Percentiles rank a stretch among this genome's conserved stretches.
phyloP scores from a whole-genome alignment of 2,888 invertebrate genomes.

The Selenia dentaria region DNA sequence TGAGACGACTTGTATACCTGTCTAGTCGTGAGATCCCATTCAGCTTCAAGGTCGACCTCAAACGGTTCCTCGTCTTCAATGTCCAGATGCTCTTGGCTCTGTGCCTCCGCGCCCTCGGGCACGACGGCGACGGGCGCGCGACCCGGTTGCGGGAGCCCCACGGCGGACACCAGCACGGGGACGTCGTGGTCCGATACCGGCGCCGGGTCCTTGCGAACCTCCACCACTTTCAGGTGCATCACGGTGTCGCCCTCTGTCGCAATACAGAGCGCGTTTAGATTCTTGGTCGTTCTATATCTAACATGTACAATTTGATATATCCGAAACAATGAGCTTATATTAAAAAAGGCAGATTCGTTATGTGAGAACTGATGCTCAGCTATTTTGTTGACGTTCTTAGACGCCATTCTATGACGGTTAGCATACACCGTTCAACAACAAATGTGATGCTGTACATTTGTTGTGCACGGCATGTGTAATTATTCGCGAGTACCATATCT shows the following conservation, averaged over 20 bases:
- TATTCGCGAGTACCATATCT: too few relatives aligned
- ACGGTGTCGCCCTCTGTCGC: slow-evolving; percentile 92
- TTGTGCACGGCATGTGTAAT: too few relatives aligned
- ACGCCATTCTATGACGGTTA: too few relatives aligned
- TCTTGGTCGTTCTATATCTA: too few relatives aligned
- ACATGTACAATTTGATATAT: too few relatives aligned
- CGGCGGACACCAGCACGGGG: slow-evolving; percentile 89
- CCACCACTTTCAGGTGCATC: slow-evolving; percentile 94
- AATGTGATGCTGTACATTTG: too few relatives aligned
- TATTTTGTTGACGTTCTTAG: too few relatives aligned
- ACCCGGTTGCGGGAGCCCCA: slow-evolving; percentile 70
- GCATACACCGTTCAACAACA: too few relatives aligned
- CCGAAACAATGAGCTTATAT: too few relatives aligned
- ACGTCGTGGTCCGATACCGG: slow-evolving; percentile 95
- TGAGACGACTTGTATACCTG: too few relatives aligned
- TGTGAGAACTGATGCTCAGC: too few relatives aligned
- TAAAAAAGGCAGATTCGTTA: too few relatives aligned
- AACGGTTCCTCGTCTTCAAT: slow-evolving; percentile 85
- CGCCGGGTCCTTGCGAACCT: slow-evolving; percentile 91
- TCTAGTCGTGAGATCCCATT: slow-evolving; percentile 97
- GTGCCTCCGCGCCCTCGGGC: slow-evolving; percentile 47
- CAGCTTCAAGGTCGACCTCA: slow-evolving; percentile 79
- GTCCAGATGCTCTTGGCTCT: slow-evolving; percentile 70
- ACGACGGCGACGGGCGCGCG: slow-evolving; percentile 49
- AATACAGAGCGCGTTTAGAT: background rate